Evolutionary conservation across 2,113 vertebrate species (phyloP).

Genomic region (Sebastes schlegelii): DNA sequence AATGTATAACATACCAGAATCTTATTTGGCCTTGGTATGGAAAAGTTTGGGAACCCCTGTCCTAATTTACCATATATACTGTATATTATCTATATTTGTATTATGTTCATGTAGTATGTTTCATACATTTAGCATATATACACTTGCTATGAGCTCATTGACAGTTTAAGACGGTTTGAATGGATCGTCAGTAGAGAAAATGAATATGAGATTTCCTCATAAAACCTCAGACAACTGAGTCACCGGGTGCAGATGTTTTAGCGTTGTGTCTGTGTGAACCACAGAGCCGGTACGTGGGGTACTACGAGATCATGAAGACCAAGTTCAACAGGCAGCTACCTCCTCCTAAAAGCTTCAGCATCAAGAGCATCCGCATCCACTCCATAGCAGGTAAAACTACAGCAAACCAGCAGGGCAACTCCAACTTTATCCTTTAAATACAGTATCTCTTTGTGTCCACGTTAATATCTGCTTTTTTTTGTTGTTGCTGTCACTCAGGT

Average conservation of each 20-base stretch:
- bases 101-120: background rate
- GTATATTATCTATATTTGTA: background rate
- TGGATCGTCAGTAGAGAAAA: background rate
- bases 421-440: background rate
- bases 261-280: slow-evolving; percentile 17
- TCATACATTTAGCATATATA: background rate
- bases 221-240: background rate
- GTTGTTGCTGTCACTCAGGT: slow-evolving; percentile 77
- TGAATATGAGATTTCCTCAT: background rate
- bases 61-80: background rate
- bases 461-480: background rate
- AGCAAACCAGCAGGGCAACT: background rate
- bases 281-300: slow-evolving; percentile 94
- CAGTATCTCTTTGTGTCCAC: background rate
- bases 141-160: background rate
- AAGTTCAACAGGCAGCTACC: slow-evolving; percentile 88
- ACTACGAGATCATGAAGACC: slow-evolving; percentile 93
- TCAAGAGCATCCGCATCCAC: slow-evolving; percentile 90
- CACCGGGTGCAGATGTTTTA: too few relatives aligned
- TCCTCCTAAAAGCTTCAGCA: slow-evolving; percentile 84
- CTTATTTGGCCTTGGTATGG: too few relatives aligned
- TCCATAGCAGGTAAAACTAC: slow-evolving; percentile 87
- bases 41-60: too few relatives aligned
- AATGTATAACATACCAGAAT: too few relatives aligned
- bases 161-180: background rate